Conservation (phyloP, 2,113 vertebrate species). For the Fulica atra region DNA sequence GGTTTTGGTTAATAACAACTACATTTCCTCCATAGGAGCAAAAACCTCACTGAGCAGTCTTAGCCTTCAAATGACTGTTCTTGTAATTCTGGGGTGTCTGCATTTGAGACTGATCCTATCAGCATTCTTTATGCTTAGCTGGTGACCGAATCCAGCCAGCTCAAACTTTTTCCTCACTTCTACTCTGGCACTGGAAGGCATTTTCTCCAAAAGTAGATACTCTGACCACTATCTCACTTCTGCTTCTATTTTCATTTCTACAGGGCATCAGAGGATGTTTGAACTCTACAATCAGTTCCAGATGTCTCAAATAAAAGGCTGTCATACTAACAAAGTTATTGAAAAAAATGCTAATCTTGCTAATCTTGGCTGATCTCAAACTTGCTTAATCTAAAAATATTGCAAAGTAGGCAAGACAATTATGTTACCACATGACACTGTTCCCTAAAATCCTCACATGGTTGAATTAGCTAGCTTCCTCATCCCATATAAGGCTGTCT, state of each 20-base stretch:
- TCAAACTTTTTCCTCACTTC: neutral
- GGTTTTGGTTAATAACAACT: neutral
- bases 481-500: neutral
- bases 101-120: neutral
- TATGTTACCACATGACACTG: neutral
- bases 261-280: neutral
- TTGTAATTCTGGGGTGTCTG: neutral
- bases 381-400: constrained; percentile 17
- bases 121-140: neutral
- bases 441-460: neutral
- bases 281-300: neutral
- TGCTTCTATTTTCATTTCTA: neutral
- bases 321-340: neutral
- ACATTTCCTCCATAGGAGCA: neutral
- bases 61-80: neutral
- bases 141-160: neutral
- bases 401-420: constrained; percentile 16
- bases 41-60: neutral
- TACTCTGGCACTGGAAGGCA: neutral
- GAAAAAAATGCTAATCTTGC: constrained; percentile 35
- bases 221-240: neutral
- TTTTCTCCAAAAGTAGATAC: neutral
- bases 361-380: constrained; percentile 1
- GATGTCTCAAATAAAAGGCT: neutral
- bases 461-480: neutral